Base-by-base conservation (phyloP, 2,888 invertebrate species). In the Tricholauxania praeusta region DNA sequence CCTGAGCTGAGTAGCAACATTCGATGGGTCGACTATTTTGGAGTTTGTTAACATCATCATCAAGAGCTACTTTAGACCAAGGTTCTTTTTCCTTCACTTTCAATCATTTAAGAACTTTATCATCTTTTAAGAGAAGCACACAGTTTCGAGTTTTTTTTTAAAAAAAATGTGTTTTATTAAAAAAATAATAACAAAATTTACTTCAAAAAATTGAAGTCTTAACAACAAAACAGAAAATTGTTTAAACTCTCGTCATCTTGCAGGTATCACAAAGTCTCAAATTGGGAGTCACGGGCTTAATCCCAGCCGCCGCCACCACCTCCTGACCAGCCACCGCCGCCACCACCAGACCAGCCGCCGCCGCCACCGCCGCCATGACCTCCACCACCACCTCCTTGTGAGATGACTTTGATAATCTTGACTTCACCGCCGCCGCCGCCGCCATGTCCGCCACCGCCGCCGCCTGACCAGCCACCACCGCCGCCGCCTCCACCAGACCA, bases 381-480 rank as follows among this genome's bases (percentile, higher is more conserved):
- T 17, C 74, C 75, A 12, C 74, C 72, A 15, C 75, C 72, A 32
- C 76, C 75, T 15, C 73, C 74, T 2, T 57, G 67, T 12, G 71
- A 64, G 14, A 65, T 60, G 17, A 70, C 71, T 68, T 74, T 74
- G 17, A 72, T 63, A 59, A 74, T 72, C 52, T 74, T 74, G 12
- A 74, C 52, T 32, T 49, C 49, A 15, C 73, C 72, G 28, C 73
- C 72, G 3, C 72, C 65, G 22, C 77, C 75, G 6, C 68, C 68
- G 51, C 71, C 74, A 19, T 63, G 57, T 1, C 69, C 68, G 17
- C 75, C 75, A 17, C 67, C 49, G 14, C 70, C 74, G 17, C 74
- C 51, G 12, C 64, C 62, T 12, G 66, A 59, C n/a, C 70, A 64
- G 14, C 72, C 67, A 39, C 69, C 69, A 12, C 77, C 74, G 28